Conservation (phyloP, 2,888 invertebrate species). For the Chesias legatella region DNA sequence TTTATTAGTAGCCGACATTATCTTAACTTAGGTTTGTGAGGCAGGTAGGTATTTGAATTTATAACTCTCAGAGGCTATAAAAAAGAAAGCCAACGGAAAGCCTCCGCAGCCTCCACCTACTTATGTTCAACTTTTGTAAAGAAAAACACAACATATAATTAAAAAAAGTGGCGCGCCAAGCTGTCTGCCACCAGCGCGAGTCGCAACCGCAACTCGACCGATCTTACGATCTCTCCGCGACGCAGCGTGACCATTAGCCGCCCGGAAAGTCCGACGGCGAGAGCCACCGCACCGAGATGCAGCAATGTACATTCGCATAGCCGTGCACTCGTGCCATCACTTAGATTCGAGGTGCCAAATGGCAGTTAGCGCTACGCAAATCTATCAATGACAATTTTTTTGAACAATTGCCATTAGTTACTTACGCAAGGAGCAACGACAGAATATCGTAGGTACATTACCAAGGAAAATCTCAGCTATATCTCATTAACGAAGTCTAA, state of each 20-base stretch:
- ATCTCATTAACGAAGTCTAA: too few species aligned
- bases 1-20: conserved; percentile 16
- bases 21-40: conserved; percentile 35
- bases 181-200: conserved; percentile 62
- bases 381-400: conserved; percentile 13
- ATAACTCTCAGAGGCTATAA: conserved; percentile 61
- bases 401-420: not conserved
- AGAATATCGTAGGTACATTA: too few species aligned
- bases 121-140: conserved; percentile 58
- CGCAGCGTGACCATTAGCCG: conserved; percentile 39
- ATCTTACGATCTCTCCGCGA: conserved; percentile 33
- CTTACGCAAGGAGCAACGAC: not conserved
- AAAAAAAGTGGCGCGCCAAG: conserved; percentile 76
- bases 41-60: conserved; percentile 45
- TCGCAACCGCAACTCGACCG: conserved; percentile 46
- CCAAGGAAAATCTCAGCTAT: too few species aligned
- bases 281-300: conserved; percentile 22
- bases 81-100: conserved; percentile 71
- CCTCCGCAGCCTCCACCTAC: conserved; percentile 52
- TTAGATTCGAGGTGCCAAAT: not conserved
- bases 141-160: conserved; percentile 50
- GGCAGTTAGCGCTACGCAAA: conserved; percentile 12
- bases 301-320: conserved; percentile 37
- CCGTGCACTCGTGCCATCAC: conserved; percentile 2
- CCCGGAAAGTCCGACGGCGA: conserved; percentile 23